Evolutionary conservation across 2,113 vertebrate genomes (phyloP), one percentile per base, ranked within the genome.

Genomic region (Plotosus lineatus): DNA sequence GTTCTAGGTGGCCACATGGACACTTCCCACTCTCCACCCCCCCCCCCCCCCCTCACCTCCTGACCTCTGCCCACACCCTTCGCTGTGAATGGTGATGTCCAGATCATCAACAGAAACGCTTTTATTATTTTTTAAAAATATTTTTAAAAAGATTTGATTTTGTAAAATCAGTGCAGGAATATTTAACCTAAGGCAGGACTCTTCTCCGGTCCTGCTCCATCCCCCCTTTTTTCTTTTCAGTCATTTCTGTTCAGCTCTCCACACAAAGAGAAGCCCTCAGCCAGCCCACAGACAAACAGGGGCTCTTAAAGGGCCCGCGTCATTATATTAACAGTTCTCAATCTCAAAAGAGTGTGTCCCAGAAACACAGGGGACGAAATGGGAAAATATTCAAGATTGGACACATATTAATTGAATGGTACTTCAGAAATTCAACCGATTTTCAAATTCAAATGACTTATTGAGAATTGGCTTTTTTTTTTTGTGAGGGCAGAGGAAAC

Each of bases 181-280:
- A 51, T 72, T 72, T 15, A 50, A 31, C 46, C 12, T 73, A 36
- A n/a, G 10, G 38, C 19, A 42, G 31, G 38, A 11, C 8, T n/a
- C 21, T 46, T 14, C 58, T n/a, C 40, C 72, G 23, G 51, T 23
- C 50, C 76, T 48, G 63, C 55, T 46, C 53, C 63, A 21, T 3
- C 6, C 23, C 55, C 38, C 53, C 63, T 26, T 3, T 2, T 12
- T 58, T 51, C 61, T 80, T 40, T 75, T 48, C 69, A 50, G 42
- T 17, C 44, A 63, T 71, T 75, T 79, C 65, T 46, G 53, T 84
- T 53, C 53, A 55, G 71, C 58, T 19, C 68, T 60, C 51, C 75
- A 74, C 61, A 75, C 42, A 81, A 81, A 78, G 53, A 50, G 66
- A 38, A 77, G 48, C 55, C 33, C 31, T 51, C 44, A 77, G 76